Evolutionary conservation across 2,888 invertebrate species (phyloP).

Genomic region (Chymomyza caudatula): DNA sequence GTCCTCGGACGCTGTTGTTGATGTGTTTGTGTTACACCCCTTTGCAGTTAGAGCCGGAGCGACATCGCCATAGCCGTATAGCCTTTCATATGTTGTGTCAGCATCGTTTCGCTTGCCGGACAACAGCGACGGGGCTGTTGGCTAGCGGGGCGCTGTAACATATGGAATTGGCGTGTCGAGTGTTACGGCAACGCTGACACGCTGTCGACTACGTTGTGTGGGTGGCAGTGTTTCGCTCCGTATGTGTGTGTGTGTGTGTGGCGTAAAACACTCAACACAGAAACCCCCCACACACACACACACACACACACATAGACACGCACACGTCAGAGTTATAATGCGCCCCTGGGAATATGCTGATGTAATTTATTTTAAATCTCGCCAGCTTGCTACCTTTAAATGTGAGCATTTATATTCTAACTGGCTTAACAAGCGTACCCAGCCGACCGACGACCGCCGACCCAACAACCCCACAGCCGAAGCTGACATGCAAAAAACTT

Average conservation of each 20-base stretch:
- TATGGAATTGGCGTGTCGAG: constrained; percentile 72
- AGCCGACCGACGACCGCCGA: neutral
- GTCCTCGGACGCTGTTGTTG: constrained; percentile 25
- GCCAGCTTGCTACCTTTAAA: constrained; percentile 33
- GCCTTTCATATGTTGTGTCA: constrained; percentile 5
- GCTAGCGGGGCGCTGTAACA: constrained; percentile 40
- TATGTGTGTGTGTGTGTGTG: constrained; percentile 7
- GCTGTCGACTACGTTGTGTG: constrained; percentile 25
- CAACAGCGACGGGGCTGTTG: neutral
- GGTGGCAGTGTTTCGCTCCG: neutral
- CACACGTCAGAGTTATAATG: constrained; percentile 45
- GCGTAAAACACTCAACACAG: constrained; percentile 62
- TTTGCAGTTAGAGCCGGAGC: constrained; percentile 1
- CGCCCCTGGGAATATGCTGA: constrained; percentile 69
- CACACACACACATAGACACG: constrained; percentile 14
- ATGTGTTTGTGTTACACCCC: constrained; percentile 21
- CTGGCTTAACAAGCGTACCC: neutral
- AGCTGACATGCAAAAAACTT: neutral
- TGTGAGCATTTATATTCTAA: constrained; percentile 47
- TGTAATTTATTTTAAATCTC: constrained; percentile 72
- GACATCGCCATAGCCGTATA: neutral
- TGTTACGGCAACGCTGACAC: constrained; percentile 44
- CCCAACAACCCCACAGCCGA: constrained; percentile 5
- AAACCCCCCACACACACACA: constrained; percentile 32
- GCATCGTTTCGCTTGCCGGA: constrained; percentile 27